Conservation (phyloP, 2,797 vertebrate genomes). For the Limnodromus scolopaceus region DNA sequence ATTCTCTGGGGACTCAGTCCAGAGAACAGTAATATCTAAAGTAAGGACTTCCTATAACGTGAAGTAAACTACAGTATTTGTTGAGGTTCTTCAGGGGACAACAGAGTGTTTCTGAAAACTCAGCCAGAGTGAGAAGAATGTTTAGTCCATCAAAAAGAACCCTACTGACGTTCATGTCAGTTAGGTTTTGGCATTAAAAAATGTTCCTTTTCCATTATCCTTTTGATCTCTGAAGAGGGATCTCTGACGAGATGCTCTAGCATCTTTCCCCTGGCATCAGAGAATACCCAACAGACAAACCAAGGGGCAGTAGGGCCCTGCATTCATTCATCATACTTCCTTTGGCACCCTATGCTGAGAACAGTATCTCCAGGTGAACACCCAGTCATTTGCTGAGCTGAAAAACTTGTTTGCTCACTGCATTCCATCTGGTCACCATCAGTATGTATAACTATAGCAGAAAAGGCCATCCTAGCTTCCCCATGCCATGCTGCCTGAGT, state of each 20-base stretch:
- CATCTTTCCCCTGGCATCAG: neutral
- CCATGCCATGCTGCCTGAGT: neutral
- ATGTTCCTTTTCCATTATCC: neutral
- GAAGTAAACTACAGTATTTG: neutral
- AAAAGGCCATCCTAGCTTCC: conserved; percentile 8
- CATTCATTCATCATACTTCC: neutral
- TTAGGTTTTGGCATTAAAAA: neutral
- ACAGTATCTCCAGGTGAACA: neutral
- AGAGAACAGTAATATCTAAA: neutral
- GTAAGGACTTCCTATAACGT: neutral
- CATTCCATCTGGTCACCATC: conserved; percentile 5
- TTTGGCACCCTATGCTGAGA: neutral
- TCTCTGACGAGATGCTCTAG: neutral
- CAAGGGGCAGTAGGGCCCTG: neutral
- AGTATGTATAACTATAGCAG: neutral
- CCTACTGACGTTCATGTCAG: neutral
- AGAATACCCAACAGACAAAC: neutral
- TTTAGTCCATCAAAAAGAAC: neutral
- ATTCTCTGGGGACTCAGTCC: neutral
- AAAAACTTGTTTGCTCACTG: conserved; percentile 38
- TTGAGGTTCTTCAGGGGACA: neutral
- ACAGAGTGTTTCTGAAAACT: neutral
- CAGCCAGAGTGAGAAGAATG: neutral
- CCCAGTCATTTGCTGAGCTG: conserved; percentile 32
- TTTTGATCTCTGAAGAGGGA: neutral